Conservation (phyloP, 1,140 invertebrate genomes). For the Lordiphosa stackelbergi region DNA sequence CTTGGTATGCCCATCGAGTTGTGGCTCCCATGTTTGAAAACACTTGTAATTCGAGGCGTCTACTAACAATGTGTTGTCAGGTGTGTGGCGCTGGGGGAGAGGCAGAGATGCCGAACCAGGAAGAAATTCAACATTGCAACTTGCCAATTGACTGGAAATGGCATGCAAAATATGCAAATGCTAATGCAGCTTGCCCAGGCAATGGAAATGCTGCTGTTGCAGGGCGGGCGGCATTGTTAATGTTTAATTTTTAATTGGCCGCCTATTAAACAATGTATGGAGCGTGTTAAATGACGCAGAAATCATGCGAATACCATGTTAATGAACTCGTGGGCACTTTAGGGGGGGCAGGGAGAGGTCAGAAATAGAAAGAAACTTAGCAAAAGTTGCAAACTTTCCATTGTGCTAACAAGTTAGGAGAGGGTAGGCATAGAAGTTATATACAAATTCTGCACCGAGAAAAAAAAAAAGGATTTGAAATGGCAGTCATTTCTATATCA, state of each 20-base stretch:
- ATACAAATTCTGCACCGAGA: too few species aligned
- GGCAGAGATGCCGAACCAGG: conserved; percentile 29
- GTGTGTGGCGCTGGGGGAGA: conserved; percentile 14
- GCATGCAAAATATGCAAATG: conserved; percentile 42
- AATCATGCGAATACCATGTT: conserved; percentile 45
- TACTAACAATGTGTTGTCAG: conserved; percentile 57
- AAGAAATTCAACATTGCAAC: conserved; percentile 29
- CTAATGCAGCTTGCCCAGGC: conserved; percentile 29
- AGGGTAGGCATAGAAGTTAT: too few species aligned
- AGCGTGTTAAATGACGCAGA: conserved; percentile 44
- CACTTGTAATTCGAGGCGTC: conserved; percentile 62
- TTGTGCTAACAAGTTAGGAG: conserved; percentile 11
- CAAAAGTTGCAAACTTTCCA: conserved; percentile 33
- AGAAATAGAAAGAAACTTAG: conserved; percentile 22
- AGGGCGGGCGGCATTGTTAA: conserved; percentile 27
- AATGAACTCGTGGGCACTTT: conserved; percentile 30
- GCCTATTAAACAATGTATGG: conserved; percentile 35
- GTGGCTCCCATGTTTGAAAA: conserved; percentile 25
- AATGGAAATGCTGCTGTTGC: conserved; percentile 2
- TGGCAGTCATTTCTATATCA: too few species aligned
- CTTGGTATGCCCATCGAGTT: conserved; percentile 43
- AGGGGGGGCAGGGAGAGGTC: too few species aligned
- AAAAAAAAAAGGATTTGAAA: too few species aligned
- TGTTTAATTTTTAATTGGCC: conserved; percentile 59
- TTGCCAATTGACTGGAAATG: conserved; percentile 34